Evolutionary conservation across 1,140 invertebrate species (phyloP).

Genomic region (Rhopalosiphum maidis): DNA sequence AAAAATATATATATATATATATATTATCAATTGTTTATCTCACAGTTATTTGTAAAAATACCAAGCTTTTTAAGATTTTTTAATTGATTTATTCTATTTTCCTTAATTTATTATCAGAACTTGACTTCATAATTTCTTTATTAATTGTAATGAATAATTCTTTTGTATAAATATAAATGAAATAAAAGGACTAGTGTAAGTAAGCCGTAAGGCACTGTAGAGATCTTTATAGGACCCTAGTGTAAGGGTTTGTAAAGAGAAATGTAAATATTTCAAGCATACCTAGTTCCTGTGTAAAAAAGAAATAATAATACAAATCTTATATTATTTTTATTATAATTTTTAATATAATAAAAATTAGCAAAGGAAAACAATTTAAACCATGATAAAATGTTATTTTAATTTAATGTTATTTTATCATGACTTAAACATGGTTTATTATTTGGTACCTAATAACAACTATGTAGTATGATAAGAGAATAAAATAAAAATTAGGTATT

Average conservation of each 20-base stretch:
- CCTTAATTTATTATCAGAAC: neutral
- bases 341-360: neutral
- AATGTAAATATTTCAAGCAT: neutral
- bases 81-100: neutral
- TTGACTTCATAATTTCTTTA: neutral
- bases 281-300: neutral
- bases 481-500: neutral
- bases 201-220: too few relatives aligned
- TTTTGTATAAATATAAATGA: neutral
- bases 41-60: neutral
- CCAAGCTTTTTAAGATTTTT: neutral
- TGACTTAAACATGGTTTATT: too few relatives aligned
- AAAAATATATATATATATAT: neutral
- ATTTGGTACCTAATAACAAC: neutral
- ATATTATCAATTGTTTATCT: neutral
- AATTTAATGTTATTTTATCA: too few relatives aligned
- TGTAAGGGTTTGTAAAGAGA: neutral
- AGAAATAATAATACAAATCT: neutral
- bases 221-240: neutral
- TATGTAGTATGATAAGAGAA: neutral
- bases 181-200: neutral
- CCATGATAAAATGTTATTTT: neutral
- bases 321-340: neutral
- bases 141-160: neutral
- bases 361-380: neutral